Percentiles rank a stretch among this genome's conserved stretches.
phyloP scores from a whole-genome alignment of 2,797 vertebrate genomes.

The Microctenopoma lineatum region DNA sequence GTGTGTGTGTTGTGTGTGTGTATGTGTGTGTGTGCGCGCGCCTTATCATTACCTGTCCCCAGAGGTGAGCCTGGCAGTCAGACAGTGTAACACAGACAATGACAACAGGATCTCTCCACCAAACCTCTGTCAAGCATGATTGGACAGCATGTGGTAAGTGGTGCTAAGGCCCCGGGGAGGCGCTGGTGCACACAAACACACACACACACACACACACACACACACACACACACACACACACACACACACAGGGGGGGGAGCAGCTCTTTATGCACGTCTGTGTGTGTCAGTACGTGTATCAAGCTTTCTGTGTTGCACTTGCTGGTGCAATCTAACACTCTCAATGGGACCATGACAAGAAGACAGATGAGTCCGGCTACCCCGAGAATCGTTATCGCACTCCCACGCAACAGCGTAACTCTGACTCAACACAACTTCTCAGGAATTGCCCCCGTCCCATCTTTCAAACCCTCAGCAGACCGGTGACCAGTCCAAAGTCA shows the following conservation, averaged over 20 bases:
- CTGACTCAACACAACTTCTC: slow-evolving; percentile 65
- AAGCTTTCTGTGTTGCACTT: slow-evolving; percentile 48
- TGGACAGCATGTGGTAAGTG: slow-evolving; percentile 73
- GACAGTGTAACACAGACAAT: slow-evolving; percentile 67
- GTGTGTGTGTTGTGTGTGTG: slow-evolving; percentile 34
- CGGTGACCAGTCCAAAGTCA: slow-evolving; percentile 55
- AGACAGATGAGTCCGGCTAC: slow-evolving; percentile 69
- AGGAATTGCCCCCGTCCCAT: slow-evolving; percentile 29
- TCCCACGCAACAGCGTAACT: slow-evolving; percentile 38
- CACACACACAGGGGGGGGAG: neutral
- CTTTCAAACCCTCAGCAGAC: slow-evolving; percentile 39
- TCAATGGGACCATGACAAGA: slow-evolving; percentile 67
- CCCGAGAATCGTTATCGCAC: slow-evolving; percentile 48
- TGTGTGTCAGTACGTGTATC: slow-evolving; percentile 35
- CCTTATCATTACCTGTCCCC: slow-evolving; percentile 70
- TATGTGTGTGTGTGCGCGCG: slow-evolving; percentile 33
- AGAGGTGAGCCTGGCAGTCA: slow-evolving; percentile 73
- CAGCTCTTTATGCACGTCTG: slow-evolving; percentile 13
- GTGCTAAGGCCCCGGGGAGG: slow-evolving; percentile 46
- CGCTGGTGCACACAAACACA: slow-evolving; percentile 10
- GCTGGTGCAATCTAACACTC: slow-evolving; percentile 61
- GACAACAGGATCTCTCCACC: slow-evolving; percentile 67
- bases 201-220: slow-evolving; percentile 10
- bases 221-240: slow-evolving; percentile 14
- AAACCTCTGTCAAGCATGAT: slow-evolving; percentile 75